Evolutionary conservation across 1,140 invertebrate genomes (phyloP).

Genomic region (Neomicropteryx cornuta): DNA sequence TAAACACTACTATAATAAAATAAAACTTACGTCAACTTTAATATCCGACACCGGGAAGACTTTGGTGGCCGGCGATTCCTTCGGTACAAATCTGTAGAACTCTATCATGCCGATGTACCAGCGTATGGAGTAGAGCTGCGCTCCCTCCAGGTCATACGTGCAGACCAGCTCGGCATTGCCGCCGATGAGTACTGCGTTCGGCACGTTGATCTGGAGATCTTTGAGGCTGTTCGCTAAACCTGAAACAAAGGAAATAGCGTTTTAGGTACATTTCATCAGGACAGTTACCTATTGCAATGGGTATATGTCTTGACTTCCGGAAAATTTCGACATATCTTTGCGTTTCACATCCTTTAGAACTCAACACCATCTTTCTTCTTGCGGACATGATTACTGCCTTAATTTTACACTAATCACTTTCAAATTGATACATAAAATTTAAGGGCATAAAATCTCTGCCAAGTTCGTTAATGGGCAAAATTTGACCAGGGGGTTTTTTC

Average conservation of each 20-base stretch:
- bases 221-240: constrained; percentile 33
- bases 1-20: neutral
- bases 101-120: constrained; percentile 74
- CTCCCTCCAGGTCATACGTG: constrained; percentile 64
- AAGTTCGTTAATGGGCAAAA: too few species aligned
- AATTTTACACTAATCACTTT: too few species aligned
- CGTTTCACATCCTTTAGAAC: too few species aligned
- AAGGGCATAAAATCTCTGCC: too few species aligned
- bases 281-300: too few species aligned
- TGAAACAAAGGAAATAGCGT: constrained; percentile 20
- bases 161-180: constrained; percentile 58
- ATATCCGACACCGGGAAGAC: constrained; percentile 62
- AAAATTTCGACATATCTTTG: too few species aligned
- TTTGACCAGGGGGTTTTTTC: too few species aligned
- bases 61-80: constrained; percentile 59
- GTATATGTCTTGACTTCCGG: too few species aligned
- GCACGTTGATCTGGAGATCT: constrained; percentile 45
- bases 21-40: constrained; percentile 62
- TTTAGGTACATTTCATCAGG: too few species aligned
- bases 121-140: constrained; percentile 68
- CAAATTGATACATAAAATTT: too few species aligned
- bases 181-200: constrained; percentile 46
- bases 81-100: constrained; percentile 69
- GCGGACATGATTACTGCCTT: too few species aligned
- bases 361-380: too few species aligned